Evolutionary conservation across 1,140 invertebrate genomes (phyloP).

Genomic region (Aradophagus sp.): DNA sequence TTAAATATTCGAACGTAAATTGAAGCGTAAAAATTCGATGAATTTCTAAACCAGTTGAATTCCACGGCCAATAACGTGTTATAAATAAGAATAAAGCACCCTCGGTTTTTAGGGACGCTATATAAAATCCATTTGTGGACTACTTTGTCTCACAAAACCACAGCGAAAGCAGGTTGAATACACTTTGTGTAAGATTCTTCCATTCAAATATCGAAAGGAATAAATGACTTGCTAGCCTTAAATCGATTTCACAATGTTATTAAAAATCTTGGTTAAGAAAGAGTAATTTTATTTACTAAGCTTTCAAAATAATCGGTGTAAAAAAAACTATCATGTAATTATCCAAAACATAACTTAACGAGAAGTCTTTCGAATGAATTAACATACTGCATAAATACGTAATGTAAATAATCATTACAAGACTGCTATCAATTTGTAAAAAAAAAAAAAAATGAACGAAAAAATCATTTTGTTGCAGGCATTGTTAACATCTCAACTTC

Average conservation of each 20-base stretch:
- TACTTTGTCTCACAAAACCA: slow-evolving; percentile 53
- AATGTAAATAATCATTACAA: slow-evolving; percentile 10
- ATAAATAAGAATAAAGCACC: slow-evolving; percentile 55
- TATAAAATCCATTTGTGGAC: slow-evolving; percentile 53
- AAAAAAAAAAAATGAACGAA: too few relatives aligned
- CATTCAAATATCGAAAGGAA: slow-evolving; percentile 31
- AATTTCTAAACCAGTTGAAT: slow-evolving; percentile 47
- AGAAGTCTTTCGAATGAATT: too few relatives aligned
- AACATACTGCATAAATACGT: slow-evolving; percentile 13
- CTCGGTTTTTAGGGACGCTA: slow-evolving; percentile 42
- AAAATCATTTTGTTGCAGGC: too few relatives aligned
- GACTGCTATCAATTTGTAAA: slow-evolving; percentile 15
- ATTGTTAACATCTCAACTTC: slow-evolving; percentile 35
- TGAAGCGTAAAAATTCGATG: slow-evolving; percentile 35
- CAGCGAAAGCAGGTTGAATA: slow-evolving; percentile 48
- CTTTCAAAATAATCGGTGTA: too few relatives aligned
- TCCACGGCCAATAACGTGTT: slow-evolving; percentile 45
- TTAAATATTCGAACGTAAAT: slow-evolving; percentile 6
- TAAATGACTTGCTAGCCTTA: slow-evolving; percentile 20
- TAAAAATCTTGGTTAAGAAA: too few relatives aligned
- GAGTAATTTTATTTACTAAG: too few relatives aligned
- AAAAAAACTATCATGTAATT: too few relatives aligned
- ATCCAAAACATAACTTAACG: too few relatives aligned
- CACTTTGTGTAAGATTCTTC: slow-evolving; percentile 44
- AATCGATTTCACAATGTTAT: slow-evolving; percentile 6